Conservation (phyloP, 2,113 vertebrate genomes). For the Nipponia nippon region DNA sequence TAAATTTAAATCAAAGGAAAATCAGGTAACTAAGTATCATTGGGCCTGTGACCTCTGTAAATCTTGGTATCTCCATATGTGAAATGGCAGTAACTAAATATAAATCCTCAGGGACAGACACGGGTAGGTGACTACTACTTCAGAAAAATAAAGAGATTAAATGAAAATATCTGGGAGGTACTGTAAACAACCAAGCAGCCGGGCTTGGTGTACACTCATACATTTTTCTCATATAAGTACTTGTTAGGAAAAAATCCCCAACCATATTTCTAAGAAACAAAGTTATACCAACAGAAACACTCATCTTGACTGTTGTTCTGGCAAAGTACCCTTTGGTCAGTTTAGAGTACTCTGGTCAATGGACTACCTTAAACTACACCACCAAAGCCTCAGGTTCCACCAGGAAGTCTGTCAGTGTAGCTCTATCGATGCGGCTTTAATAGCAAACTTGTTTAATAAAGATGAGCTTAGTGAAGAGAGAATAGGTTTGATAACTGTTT, state of each 20-base stretch:
- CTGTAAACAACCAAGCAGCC: neutral
- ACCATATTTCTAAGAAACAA: neutral
- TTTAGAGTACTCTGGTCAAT: neutral
- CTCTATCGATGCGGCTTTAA: fast-evolving
- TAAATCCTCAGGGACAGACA: neutral
- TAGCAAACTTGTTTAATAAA: neutral
- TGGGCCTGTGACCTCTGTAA: neutral
- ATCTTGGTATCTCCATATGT: neutral
- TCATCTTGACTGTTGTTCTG: neutral
- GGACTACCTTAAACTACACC: neutral
- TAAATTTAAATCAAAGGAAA: neutral
- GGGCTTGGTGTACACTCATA: neutral
- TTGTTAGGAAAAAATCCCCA: neutral
- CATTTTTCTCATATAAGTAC: neutral
- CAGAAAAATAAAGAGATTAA: neutral
- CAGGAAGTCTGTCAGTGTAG: neutral
- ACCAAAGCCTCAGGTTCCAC: neutral
- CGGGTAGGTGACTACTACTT: neutral
- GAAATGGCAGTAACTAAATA: neutral
- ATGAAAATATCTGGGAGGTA: neutral
- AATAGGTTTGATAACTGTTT: neutral
- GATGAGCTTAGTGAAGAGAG: neutral
- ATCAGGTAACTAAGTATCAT: neutral
- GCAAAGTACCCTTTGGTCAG: neutral
- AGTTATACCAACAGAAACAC: neutral